phyloP scores from a whole-genome alignment of 1,140 invertebrate genomes.

The Tetramorium parvispinum region DNA sequence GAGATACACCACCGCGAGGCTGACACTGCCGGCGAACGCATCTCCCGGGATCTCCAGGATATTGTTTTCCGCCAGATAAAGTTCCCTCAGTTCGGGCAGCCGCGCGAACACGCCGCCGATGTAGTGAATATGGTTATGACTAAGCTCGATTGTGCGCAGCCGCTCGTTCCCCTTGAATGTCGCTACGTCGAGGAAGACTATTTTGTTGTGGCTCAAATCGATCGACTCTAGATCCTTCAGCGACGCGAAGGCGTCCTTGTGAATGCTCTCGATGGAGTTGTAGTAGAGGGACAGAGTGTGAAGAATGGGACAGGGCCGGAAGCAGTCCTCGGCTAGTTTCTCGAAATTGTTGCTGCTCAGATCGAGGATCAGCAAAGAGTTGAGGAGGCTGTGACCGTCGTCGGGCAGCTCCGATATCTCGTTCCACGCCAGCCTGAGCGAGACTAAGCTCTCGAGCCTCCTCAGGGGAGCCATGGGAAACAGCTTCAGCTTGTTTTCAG shows the following conservation, averaged over 20 bases:
- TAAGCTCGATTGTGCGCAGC: constrained; percentile 93
- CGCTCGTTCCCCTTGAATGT: constrained; percentile 91
- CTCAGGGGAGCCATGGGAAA: constrained; percentile 93
- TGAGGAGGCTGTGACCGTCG: constrained; percentile 90
- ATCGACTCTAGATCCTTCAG: constrained; percentile 92
- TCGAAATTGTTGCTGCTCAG: constrained; percentile 95
- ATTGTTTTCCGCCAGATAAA: constrained; percentile 96
- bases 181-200: constrained; percentile 89
- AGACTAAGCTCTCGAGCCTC: constrained; percentile 90
- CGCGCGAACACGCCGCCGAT: constrained; percentile 93
- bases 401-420: constrained; percentile 90
- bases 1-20: constrained; percentile 93
- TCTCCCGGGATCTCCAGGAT: constrained; percentile 93
- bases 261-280: constrained; percentile 92
- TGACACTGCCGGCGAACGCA: constrained; percentile 92
- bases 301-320: constrained; percentile 92
- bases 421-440: constrained; percentile 93
- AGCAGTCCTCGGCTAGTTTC: constrained; percentile 90
- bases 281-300: constrained; percentile 93
- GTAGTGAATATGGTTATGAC: constrained; percentile 95
- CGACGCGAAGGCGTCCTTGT: constrained; percentile 91
- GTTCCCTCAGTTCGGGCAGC: constrained; percentile 91
- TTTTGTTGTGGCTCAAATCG: constrained; percentile 95
- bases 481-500: constrained; percentile 93
- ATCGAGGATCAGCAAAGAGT: constrained; percentile 91